phyloP scores from a whole-genome alignment of 2,113 vertebrate genomes.

The Xenus cinereus region DNA sequence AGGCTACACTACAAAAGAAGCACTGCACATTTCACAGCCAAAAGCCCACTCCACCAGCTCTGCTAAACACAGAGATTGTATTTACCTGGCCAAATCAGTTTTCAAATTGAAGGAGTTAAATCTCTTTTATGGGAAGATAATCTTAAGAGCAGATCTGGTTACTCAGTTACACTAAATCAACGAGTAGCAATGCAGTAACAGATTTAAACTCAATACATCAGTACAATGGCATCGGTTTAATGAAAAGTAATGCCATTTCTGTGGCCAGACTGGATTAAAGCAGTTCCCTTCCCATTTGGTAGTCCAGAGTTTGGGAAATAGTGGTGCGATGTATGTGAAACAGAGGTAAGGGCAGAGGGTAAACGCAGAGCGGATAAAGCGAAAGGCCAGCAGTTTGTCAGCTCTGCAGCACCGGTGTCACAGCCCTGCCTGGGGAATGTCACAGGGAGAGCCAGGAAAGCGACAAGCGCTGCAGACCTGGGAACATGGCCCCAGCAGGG shows the following conservation, averaged over 20 bases:
- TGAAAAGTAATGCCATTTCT: not conserved
- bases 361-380: not conserved
- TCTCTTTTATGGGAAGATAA: not conserved
- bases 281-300: not conserved
- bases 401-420: not conserved
- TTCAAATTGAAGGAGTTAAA: not conserved
- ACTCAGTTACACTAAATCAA: not conserved
- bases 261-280: not conserved
- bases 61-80: not conserved
- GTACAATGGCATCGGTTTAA: not conserved
- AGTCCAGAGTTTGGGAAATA: not conserved
- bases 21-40: not conserved
- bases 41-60: not conserved
- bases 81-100: not conserved
- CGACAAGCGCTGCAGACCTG: accelerated
- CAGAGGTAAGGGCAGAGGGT: not conserved
- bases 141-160: not conserved
- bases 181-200: not conserved
- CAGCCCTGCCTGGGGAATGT: not conserved
- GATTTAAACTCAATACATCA: not conserved
- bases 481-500: not conserved
- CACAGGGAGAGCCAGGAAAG: not conserved
- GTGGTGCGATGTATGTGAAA: not conserved
- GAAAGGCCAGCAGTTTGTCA: not conserved
- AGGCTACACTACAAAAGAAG: not conserved